Evolutionary conservation across 2,797 vertebrate genomes (phyloP), one percentile per base, ranked within the genome.

Genomic region (Thunnus albacares): DNA sequence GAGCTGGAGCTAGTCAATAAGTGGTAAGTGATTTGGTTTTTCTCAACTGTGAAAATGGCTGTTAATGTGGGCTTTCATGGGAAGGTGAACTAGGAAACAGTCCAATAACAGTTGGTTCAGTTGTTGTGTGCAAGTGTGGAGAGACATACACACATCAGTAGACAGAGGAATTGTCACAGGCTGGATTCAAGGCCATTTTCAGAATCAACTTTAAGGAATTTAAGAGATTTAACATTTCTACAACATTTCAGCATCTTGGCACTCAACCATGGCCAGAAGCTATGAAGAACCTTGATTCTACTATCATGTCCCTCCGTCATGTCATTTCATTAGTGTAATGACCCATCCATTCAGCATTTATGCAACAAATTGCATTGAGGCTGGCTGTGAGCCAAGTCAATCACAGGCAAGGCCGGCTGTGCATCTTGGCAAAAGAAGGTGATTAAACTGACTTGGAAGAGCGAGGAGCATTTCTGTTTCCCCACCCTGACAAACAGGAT

Each of bases 281-380:
- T 62, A 71, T 26, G 63, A 60, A 85, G 61, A 87, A 81, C 75
- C 89, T 78, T 85, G 73, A 73, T 81, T 80, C 75, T 33, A 18
- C 71, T 49, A 56, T 75, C 66, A 63, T 79, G 84, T 87, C 75
- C 61, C 81, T 84, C 83, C 63, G 82, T 86, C 74, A 41, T 80
- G 80, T 87, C 81, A 59, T 87, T 89, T 90, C 83, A 89, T 91
- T 90, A 91, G 84, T 61, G 65, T 86, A 90, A 92, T 84, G 88
- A 89, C 80, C 79, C 83, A 86, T 86, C 77, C 47, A 87, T 91
- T 90, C 85, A 83, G 77, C 76, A 71, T 91, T 90, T 86, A 87
- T 67, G 64, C 75, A 71, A 87, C 88, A 88, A 88, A 89, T 83
- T 77, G 74, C 68, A 81, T 74, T 15, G 79, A 64, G 66, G 41